Base-by-base conservation (phyloP, 2,888 invertebrate species). In the Carterocephalus palaemon region DNA sequence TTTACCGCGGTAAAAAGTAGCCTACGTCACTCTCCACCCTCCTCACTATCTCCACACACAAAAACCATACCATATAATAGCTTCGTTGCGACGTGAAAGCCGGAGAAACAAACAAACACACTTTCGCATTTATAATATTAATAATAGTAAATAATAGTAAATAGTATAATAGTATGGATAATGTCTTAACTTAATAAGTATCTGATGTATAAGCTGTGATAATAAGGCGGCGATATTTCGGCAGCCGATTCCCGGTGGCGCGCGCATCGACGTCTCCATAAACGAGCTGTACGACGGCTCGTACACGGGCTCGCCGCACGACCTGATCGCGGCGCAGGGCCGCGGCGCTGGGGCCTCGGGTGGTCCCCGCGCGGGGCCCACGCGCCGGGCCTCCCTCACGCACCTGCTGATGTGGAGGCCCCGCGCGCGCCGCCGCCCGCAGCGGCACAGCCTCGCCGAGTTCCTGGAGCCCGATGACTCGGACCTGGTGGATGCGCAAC, bases 251-350 rank as follows among this genome's bases (percentile, higher is more conserved):
- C 84, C 90, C 0, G 89, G 90, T 61, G 95, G 96, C 49, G 95
- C 96, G 24, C 90, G 96, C 47, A 95, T 98, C 55, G 97, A 98
- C 82, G 97, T 98, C 1, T 94, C 97, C 0, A 95, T 98, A 57
- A 98, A 98, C 81, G 97, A 98, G 75, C 85, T 93, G 49, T 98
- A 96, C 79, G 98, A 98, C 80, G 97, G 97, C 0, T 97, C 97
- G 0, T 98, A 97, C 78, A 93, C 95, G 6, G 97, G 97, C 2
- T 96, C 96, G 26, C 97, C 97, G 0, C 95, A 95, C 68, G 95
- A 96, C 76, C 87, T 96, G 52, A 93, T 94, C 38, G 92, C 93
- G 90, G 93, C 54, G 90, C 95, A 55, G 90, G 94, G 51, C 73
- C 93, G 53, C 77, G 92, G 56, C 90, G 91, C 32, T 88, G 90